A percentile compares a stretch with the other conserved stretches of the same genome.
phyloP scores from a whole-genome alignment of 1,140 invertebrate species.

The Neotoxoptera formosana region DNA sequence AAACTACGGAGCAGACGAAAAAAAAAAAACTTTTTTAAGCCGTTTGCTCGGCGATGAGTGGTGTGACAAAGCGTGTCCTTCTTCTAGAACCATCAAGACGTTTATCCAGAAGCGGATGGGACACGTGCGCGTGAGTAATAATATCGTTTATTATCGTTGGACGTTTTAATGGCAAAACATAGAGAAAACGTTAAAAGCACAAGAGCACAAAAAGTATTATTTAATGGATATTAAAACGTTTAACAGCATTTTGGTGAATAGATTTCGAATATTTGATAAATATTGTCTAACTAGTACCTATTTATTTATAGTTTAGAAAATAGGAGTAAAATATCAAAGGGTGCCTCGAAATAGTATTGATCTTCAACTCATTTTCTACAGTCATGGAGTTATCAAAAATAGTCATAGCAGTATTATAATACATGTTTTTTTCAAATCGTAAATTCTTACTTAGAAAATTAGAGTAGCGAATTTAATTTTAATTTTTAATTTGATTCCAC shows the following conservation, averaged over 20 bases:
- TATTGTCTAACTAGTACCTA: background rate
- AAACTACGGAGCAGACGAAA: background rate
- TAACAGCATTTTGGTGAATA: background rate
- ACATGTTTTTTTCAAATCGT: too few species aligned
- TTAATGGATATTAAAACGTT: background rate
- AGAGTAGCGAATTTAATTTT: too few species aligned
- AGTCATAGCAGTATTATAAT: background rate
- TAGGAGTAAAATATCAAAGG: background rate
- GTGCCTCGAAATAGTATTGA: background rate
- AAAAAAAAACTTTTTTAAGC: background rate
- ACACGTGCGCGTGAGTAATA: background rate
- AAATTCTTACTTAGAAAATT: too few species aligned
- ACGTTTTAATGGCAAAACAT: background rate
- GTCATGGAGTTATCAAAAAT: background rate
- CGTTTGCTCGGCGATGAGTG: background rate
- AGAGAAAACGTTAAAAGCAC: background rate
- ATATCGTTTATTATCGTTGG: background rate
- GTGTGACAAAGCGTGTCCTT: background rate
- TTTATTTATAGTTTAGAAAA: background rate
- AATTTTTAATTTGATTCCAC: too few species aligned
- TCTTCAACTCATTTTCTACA: background rate
- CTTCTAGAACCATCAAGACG: background rate
- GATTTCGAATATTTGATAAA: background rate
- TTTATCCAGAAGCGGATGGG: background rate
- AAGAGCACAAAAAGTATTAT: background rate